These are phyloP conservation scores for Xylota sylvarum DNA, from an alignment of 2,888 invertebrate species.

Conservation along the genomic window DNA sequence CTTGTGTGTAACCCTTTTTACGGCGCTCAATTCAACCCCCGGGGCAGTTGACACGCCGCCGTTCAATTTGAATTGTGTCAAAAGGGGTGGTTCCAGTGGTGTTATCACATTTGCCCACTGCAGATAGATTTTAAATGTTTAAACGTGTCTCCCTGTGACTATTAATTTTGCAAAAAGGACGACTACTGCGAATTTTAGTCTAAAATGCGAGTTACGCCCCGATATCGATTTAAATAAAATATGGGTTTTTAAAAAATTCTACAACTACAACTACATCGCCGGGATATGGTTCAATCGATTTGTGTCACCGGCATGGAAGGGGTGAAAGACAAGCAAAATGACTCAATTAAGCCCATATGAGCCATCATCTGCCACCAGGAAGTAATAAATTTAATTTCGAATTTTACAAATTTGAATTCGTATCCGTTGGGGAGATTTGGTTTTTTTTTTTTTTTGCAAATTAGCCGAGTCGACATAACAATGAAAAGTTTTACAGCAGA, in stretches of 20 bases:
- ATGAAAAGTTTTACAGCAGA: slow-evolving; percentile 50
- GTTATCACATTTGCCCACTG: slow-evolving; percentile 60
- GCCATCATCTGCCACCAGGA: slow-evolving; percentile 70
- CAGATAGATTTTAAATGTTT: slow-evolving; percentile 16
- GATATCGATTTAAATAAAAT: slow-evolving; percentile 70
- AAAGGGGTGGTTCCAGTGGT: slow-evolving; percentile 65
- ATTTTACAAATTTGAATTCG: slow-evolving; percentile 64
- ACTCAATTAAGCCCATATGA: slow-evolving; percentile 68
- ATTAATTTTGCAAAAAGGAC: slow-evolving; percentile 40
- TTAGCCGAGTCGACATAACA: slow-evolving; percentile 19
- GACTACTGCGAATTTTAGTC: slow-evolving; percentile 1
- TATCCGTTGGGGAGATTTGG: slow-evolving; percentile 3
- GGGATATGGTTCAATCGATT: slow-evolving; percentile 27
- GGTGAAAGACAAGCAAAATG: slow-evolving; percentile 60
- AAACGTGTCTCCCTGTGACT: slow-evolving; percentile 38
- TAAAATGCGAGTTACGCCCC: slow-evolving; percentile 62
- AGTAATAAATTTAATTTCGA: slow-evolving; percentile 68
- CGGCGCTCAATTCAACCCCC: slow-evolving; percentile 6
- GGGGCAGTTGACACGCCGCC: slow-evolving; percentile 43
- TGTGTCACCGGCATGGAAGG: slow-evolving; percentile 21
- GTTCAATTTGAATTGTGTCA: slow-evolving; percentile 43
- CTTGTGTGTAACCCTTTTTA: slow-evolving; percentile 61
- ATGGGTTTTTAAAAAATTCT: slow-evolving; percentile 32
- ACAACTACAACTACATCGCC: background rate
- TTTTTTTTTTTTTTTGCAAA: slow-evolving; percentile 37